Evolutionary conservation across 1,140 invertebrate genomes (phyloP).

Genomic region (Drosophila ananassae): DNA sequence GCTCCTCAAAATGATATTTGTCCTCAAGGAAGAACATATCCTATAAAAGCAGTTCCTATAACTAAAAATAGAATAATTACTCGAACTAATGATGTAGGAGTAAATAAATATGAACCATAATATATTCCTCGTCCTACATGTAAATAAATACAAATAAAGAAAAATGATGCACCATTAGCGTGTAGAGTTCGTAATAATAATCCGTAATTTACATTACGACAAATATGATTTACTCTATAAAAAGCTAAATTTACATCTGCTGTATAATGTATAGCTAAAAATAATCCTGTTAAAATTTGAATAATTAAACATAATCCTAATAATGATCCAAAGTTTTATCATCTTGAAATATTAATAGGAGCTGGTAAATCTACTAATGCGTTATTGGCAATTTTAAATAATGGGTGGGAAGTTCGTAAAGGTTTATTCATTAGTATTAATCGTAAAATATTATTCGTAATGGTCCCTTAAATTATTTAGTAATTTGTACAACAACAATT

Average conservation of each 20-base stretch:
- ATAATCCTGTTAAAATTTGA: slow-evolving; percentile 87
- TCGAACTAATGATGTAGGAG: slow-evolving; percentile 85
- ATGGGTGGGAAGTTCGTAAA: slow-evolving; percentile 55
- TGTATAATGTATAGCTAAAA: slow-evolving; percentile 87
- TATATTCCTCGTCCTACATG: slow-evolving; percentile 47
- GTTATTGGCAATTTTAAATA: slow-evolving; percentile 83
- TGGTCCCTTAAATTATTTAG: slow-evolving; percentile 80
- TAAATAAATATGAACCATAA: slow-evolving; percentile 39
- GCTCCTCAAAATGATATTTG: no score
- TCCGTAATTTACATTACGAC: slow-evolving; percentile 85
- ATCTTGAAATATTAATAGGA: slow-evolving; percentile 85
- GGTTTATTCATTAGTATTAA: slow-evolving; percentile 85
- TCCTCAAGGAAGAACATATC: slow-evolving; percentile 89
- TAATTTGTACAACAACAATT: slow-evolving; percentile 85
- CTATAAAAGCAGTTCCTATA: slow-evolving; percentile 88
- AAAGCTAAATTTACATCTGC: slow-evolving; percentile 86
- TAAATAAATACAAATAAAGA: slow-evolving; percentile 84
- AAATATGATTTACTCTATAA: slow-evolving; percentile 85
- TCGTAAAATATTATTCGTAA: slow-evolving; percentile 84
- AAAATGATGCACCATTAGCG: slow-evolving; percentile 86
- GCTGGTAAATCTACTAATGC: slow-evolving; percentile 86
- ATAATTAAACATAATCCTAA: slow-evolving; percentile 86
- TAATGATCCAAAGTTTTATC: slow-evolving; percentile 82
- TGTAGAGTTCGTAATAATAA: slow-evolving; percentile 86
- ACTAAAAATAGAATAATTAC: slow-evolving; percentile 86